Conservation (phyloP, 30 jellyfish, hydroid and myxozoan species). For the Aurelia sp. region DNA sequence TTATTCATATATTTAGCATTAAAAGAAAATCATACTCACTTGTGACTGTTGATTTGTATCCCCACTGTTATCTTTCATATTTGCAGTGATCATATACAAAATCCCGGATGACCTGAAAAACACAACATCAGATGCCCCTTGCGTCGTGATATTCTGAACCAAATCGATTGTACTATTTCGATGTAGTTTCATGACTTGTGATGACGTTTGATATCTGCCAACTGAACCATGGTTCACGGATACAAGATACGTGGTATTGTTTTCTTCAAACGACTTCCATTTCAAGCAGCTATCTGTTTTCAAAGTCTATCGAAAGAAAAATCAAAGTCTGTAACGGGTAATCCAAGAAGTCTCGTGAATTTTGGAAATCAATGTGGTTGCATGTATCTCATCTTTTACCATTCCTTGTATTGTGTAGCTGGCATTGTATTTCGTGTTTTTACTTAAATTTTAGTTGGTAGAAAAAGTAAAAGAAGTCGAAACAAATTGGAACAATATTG, state of each 20-base stretch:
- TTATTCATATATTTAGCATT: too few species aligned
- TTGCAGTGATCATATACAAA: constrained; percentile 35
- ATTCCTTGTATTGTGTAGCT: too few species aligned
- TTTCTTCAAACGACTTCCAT: constrained; percentile 42
- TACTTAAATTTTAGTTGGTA: too few species aligned
- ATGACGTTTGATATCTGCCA: constrained; percentile 58
- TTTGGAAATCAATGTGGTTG: too few species aligned
- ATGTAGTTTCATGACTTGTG: constrained; percentile 49
- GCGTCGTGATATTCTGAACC: constrained; percentile 66
- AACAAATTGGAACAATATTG: too few species aligned
- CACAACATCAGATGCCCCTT: constrained; percentile 62
- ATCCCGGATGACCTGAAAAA: constrained; percentile 47
- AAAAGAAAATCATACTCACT: neutral
- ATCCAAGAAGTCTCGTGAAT: too few species aligned
- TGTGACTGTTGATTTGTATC: constrained; percentile 44
- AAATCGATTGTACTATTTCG: constrained; percentile 28
- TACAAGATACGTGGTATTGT: constrained; percentile 15
- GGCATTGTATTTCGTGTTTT: too few species aligned
- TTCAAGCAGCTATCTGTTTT: constrained; percentile 52
- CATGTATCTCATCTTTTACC: too few species aligned
- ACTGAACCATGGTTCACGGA: constrained; percentile 61
- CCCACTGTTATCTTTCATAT: constrained; percentile 52
- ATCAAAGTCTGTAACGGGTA: too few species aligned
- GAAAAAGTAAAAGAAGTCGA: too few species aligned
- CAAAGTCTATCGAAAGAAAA: constrained; percentile 19